Percentiles rank a stretch among this genome's conserved stretches.
Evolutionary conservation across 2,797 vertebrate species (phyloP).

Genomic region (Characodon lateralis): DNA sequence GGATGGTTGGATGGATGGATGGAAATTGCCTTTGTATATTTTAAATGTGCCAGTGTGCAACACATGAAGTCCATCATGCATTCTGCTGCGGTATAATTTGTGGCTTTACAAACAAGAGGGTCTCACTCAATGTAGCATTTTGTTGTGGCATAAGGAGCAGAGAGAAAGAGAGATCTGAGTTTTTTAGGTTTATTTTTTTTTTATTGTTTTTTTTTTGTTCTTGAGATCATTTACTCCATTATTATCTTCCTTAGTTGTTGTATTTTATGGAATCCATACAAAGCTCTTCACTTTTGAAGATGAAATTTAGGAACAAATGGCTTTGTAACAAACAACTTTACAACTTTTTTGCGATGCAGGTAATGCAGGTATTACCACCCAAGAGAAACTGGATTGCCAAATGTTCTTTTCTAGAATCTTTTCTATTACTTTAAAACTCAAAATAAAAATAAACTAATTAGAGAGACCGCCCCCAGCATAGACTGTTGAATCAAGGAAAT

Average conservation of each 20-base stretch:
- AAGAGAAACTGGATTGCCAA: not conserved
- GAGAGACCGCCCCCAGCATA: not conserved
- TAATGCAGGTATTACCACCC: not conserved
- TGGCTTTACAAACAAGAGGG: not conserved
- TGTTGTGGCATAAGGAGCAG: not conserved
- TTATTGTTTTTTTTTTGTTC: not conserved
- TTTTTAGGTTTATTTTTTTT: not conserved
- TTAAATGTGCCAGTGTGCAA: not conserved
- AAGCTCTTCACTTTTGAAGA: not conserved
- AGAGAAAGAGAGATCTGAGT: not conserved
- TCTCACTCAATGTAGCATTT: not conserved
- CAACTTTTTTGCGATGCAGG: not conserved
- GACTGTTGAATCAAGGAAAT: not conserved
- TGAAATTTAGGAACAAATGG: not conserved
- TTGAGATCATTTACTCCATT: not conserved
- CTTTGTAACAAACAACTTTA: not conserved
- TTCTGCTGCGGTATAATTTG: not conserved
- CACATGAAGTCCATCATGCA: not conserved
- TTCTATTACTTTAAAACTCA: not conserved
- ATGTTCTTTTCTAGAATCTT: not conserved
- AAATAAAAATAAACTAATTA: not conserved
- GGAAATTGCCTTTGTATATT: not conserved
- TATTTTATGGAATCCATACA: too few relatives aligned
- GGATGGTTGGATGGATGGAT: not conserved
- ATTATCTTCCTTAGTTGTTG: not conserved